Percentiles rank a stretch among this genome's conserved stretches.
phyloP scores from a whole-genome alignment of 2,113 vertebrate species.

The Lathamus discolor region DNA sequence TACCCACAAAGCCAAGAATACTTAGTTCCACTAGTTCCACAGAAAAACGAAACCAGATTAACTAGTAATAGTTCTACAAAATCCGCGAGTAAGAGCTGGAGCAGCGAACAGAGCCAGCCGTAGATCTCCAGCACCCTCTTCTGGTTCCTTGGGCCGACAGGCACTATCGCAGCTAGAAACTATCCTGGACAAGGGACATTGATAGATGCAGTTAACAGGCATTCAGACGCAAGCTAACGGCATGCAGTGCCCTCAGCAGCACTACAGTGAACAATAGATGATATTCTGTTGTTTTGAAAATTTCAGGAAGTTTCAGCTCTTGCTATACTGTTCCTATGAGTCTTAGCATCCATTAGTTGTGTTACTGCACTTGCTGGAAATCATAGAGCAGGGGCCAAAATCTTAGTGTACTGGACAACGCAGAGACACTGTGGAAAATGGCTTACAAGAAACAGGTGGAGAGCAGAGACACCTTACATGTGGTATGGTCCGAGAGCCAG shows the following conservation, averaged over 20 bases:
- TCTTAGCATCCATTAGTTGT: background rate
- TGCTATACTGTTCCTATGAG: fast-evolving
- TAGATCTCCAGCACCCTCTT: conserved; percentile 64
- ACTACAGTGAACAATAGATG: fast-evolving
- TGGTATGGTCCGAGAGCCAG: background rate
- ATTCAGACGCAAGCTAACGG: fast-evolving
- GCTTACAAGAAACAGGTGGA: background rate
- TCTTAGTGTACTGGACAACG: fast-evolving
- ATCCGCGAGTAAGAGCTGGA: fast-evolving
- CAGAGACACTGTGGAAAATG: background rate
- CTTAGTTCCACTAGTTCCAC: background rate
- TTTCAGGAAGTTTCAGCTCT: background rate
- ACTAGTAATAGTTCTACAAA: background rate
- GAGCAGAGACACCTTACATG: background rate
- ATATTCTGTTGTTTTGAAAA: background rate
- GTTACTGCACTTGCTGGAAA: background rate
- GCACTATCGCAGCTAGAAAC: fast-evolving
- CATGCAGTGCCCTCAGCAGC: background rate
- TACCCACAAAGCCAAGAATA: background rate
- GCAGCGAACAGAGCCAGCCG: background rate
- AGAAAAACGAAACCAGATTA: background rate
- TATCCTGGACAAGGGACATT: background rate
- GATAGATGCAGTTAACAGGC: fast-evolving
- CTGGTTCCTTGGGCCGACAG: background rate
- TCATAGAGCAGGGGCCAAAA: background rate